phyloP scores from a whole-genome alignment of 2,113 vertebrate genomes.

The Forbesichthys agassizii region DNA sequence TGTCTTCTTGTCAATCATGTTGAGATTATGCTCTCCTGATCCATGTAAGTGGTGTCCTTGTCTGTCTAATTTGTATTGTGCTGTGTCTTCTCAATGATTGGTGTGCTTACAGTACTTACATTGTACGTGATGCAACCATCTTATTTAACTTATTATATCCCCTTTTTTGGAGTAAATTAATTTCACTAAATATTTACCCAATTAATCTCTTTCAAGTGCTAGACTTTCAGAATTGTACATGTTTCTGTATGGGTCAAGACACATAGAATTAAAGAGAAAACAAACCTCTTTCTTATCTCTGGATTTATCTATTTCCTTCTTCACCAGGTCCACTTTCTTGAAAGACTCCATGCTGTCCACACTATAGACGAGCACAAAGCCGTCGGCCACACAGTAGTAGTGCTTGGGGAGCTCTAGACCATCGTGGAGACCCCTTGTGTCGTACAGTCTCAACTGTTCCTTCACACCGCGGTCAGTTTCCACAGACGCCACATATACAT shows the following conservation, averaged over 20 bases:
- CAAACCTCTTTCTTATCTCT: slow-evolving; percentile 94
- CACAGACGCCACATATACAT: slow-evolving; percentile 90
- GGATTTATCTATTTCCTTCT: slow-evolving; percentile 91
- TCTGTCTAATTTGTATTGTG: too few relatives aligned
- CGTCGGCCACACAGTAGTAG: slow-evolving; percentile 89
- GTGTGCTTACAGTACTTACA: too few relatives aligned
- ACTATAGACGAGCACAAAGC: slow-evolving; percentile 89
- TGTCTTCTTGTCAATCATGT: too few relatives aligned
- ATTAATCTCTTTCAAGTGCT: too few relatives aligned
- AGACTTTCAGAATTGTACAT: too few relatives aligned
- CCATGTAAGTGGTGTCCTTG: too few relatives aligned
- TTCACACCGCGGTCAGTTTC: slow-evolving; percentile 90
- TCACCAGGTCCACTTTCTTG: slow-evolving; percentile 85
- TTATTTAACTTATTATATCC: too few relatives aligned
- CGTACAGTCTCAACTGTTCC: slow-evolving; percentile 93
- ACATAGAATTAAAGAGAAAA: slow-evolving; percentile 13
- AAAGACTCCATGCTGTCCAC: slow-evolving; percentile 90
- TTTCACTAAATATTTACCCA: too few relatives aligned
- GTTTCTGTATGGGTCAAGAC: neutral
- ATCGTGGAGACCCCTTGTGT: slow-evolving; percentile 87
- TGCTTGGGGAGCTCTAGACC: slow-evolving; percentile 88
- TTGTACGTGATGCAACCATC: too few relatives aligned
- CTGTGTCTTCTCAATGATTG: too few relatives aligned
- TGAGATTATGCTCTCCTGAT: too few relatives aligned
- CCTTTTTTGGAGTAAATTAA: too few relatives aligned